These are phyloP conservation scores for Trichonephila clavipes DNA, from an alignment of 1,140 invertebrate genomes.

Conservation along the genomic window DNA sequence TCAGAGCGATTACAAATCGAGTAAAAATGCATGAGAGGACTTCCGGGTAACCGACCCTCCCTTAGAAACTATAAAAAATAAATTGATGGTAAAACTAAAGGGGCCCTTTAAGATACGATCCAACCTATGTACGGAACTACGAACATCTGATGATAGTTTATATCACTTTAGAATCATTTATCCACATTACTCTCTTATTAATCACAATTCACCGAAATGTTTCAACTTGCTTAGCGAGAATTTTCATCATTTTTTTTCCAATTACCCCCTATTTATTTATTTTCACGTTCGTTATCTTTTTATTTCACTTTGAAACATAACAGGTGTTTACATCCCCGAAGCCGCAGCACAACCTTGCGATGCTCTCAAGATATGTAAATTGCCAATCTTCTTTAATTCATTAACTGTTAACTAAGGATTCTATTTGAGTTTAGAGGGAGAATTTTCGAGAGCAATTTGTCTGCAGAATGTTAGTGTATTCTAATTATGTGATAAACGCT, in stretches of 20 bases:
- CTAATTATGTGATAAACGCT: conserved; percentile 54
- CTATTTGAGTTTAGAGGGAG: neutral
- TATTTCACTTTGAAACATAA: conserved; percentile 46
- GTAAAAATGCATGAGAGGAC: neutral
- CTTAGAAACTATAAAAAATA: neutral
- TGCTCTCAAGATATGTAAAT: conserved; percentile 64
- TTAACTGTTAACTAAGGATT: conserved; percentile 29
- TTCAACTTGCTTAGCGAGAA: neutral
- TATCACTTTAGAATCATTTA: conserved; percentile 55
- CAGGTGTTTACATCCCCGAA: conserved; percentile 59
- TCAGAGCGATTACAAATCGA: neutral
- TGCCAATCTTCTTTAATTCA: conserved; percentile 48
- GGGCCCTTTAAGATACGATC: neutral
- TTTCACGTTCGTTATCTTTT: conserved; percentile 12
- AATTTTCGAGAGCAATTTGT: conserved; percentile 33
- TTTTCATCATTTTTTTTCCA: conserved; percentile 1
- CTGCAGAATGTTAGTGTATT: conserved; percentile 46
- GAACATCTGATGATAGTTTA: conserved; percentile 25
- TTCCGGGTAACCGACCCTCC: neutral
- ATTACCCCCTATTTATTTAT: conserved; percentile 36
- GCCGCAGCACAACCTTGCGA: no score
- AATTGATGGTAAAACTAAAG: neutral
- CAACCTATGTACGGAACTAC: neutral
- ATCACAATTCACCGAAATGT: conserved; percentile 26
- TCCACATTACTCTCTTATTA: conserved; percentile 56